These are phyloP conservation scores for Carabus problematicus DNA, from an alignment of 2,888 invertebrate genomes.

Conservation along the genomic window DNA sequence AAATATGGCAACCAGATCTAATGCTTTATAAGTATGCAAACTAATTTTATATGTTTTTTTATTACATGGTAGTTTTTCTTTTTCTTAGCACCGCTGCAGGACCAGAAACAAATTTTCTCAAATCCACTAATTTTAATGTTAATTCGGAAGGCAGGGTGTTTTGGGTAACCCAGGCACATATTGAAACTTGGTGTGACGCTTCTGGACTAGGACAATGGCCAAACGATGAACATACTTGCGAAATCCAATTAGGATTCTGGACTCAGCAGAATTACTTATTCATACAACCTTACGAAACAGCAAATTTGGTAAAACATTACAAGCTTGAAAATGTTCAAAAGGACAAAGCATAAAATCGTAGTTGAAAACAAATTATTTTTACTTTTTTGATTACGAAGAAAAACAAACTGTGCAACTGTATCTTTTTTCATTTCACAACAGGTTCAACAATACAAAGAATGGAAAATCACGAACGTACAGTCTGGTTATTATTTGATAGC, in stretches of 20 bases:
- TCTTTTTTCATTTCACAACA: neutral
- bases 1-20: constrained; percentile 68
- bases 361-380: too few species aligned
- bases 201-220: constrained; percentile 58
- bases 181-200: constrained; percentile 56
- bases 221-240: constrained; percentile 56
- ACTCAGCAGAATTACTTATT: constrained; percentile 50
- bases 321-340: too few species aligned
- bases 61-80: neutral
- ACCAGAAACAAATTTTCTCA: constrained; percentile 50
- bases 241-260: constrained; percentile 55
- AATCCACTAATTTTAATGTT: constrained; percentile 51
- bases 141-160: constrained; percentile 52
- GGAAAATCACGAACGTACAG: constrained; percentile 42
- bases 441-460: constrained; percentile 41
- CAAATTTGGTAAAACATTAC: constrained; percentile 27
- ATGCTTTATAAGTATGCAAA: constrained; percentile 58
- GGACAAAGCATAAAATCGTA: too few species aligned
- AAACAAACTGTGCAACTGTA: too few species aligned
- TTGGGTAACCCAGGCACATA: constrained; percentile 54
- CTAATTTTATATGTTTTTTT: neutral
- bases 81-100: constrained; percentile 53
- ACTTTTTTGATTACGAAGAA: too few species aligned
- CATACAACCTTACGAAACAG: constrained; percentile 48
- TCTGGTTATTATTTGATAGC: constrained; percentile 24